Evolutionary conservation across 2,888 invertebrate species (phyloP), one percentile per base, ranked within the genome.

Genomic region (Trichopria drosophilae): DNA sequence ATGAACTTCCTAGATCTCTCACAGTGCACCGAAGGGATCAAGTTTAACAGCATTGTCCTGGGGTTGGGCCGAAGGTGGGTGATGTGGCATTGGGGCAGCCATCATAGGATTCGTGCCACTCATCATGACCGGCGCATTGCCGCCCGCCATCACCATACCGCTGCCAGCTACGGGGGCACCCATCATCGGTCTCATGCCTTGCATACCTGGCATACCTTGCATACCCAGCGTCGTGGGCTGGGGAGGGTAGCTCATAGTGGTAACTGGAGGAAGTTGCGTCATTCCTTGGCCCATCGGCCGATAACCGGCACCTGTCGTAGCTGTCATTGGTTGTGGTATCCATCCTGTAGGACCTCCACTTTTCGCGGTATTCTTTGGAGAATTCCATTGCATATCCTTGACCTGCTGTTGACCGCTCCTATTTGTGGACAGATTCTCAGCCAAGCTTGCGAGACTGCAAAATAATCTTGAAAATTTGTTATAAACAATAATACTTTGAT

Each of bases 381-480:
- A 91, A 77, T 88, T 91, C 91, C 91, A 92, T 80, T 90, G 90
- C 80, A 91, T 87, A 71, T 89, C 88, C 80, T 90, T 86, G 53
- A 81, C 83, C 66, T 81, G 80, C 36, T 82, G 82, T 40, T 84
- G 78, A 24, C 84, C 82, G 61, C 84, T 85, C 78, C 88, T 88
- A 78, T 90, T 90, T 68, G 93, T 92, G 66, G 87, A 84, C 65
- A 97, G 83, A 78, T 95, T 96, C 79, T 95, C 92, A 56, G 95
- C 96, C 65, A 97, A 80, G 60, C 90, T 90, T 57, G 94, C 94
- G 55, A 96, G 84, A 64, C 93, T 94, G 64, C 93, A n/a, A n/a
- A n/a, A n/a, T n/a, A n/a, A n/a, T n/a, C n/a, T n/a, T n/a, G n/a
- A n/a, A n/a, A n/a, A n/a, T n/a, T n/a, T n/a, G n/a, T n/a, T n/a